Conservation (phyloP, 2,113 vertebrate genomes). For the Nesogale talazaci region DNA sequence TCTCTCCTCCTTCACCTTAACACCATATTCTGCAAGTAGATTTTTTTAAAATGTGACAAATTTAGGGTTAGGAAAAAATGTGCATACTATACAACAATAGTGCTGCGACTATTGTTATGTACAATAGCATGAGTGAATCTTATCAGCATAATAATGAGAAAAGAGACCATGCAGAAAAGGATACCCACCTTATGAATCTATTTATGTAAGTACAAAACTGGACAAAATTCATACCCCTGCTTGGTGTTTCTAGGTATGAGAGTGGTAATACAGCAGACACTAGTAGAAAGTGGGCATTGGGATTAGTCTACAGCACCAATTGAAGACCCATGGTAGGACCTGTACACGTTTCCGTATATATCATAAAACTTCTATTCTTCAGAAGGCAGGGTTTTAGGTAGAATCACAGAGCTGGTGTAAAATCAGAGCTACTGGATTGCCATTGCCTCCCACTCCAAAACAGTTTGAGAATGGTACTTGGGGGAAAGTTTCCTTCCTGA, state of each 20-base stretch:
- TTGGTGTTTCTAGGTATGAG: not conserved
- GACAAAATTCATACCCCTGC: not conserved
- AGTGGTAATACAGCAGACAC: not conserved
- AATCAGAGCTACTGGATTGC: not conserved
- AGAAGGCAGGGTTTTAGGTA: not conserved
- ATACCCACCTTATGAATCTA: not conserved
- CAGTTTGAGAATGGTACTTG: not conserved
- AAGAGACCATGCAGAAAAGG: not conserved
- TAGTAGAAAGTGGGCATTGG: not conserved
- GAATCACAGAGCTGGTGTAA: not conserved
- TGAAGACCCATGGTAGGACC: not conserved
- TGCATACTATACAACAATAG: not conserved
- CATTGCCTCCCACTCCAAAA: not conserved
- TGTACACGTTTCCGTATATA: not conserved
- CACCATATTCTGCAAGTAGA: not conserved
- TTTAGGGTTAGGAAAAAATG: no score
- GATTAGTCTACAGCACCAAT: not conserved
- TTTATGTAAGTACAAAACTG: not conserved
- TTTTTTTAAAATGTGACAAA: not conserved
- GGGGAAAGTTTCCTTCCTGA: not conserved
- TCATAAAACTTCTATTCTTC: not conserved
- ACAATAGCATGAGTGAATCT: no score
- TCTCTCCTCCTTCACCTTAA: no score
- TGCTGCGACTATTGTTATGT: not conserved
- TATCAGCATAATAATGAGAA: no score